Base-by-base conservation (phyloP, 2,888 invertebrate genomes). In the Ellobium chinense region DNA sequence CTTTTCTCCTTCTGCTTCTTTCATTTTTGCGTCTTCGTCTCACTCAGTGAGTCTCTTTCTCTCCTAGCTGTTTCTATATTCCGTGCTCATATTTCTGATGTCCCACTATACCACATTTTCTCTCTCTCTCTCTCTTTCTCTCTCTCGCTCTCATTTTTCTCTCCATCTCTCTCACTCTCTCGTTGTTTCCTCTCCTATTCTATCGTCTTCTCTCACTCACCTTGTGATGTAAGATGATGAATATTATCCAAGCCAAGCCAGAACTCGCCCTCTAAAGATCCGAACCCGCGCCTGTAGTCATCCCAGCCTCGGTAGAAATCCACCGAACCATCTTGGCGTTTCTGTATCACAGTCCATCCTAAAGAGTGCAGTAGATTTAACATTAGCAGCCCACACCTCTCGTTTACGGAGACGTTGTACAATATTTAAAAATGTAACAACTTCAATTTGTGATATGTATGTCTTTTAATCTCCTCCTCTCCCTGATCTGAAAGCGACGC, bases 231-330 rank as follows among this genome's bases (percentile, higher is more conserved):
- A 27, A 98, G 93, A 68, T 95, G 94, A 91, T 98, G 96, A 87
- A 98, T 95, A 54, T 96, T 95, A 84, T 97, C 96, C 87, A 98
- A 96, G 1, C 98, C 98, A 24, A 98, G 94, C 97, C 97, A 98
- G 91, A 96, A 97, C 91, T 98, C 97, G 1, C 96, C 95, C 74
- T 92, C 89, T 87, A 93, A 90, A 31, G 95, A 94, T 0, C 98
- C 98, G 89, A 98, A 98, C 29, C 97, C 96, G 3, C 94, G 94
- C 5, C 96, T 96, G 91, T 98, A 98, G 80, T 97, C 96, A 78
- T 95, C 94, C 95, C 97, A 98, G 80, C 95, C 96, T 63, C 96
- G 94, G 93, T 97, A 97, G 93, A 98, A 98, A 88, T 97, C 96
- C 1, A 96, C 94, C 2, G 89, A 85, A 27, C 97, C 97, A 90